Conservation (phyloP, 2,888 invertebrate genomes). For the Spicauda simplicius region DNA sequence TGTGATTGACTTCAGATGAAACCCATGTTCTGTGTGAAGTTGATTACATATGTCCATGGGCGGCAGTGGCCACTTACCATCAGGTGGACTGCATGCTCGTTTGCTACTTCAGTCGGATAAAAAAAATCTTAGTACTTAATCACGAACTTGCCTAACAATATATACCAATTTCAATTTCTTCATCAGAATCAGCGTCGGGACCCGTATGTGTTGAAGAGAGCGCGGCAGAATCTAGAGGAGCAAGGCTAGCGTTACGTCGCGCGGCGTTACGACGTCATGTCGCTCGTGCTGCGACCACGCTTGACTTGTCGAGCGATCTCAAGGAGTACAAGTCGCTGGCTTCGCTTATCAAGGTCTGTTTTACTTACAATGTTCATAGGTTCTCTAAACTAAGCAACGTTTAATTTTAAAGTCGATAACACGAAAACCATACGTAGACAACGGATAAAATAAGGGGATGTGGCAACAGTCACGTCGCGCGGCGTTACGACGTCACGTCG, state of each 20-base stretch:
- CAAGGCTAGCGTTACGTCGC: constrained; percentile 68
- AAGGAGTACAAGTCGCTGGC: constrained; percentile 59
- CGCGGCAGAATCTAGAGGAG: constrained; percentile 70
- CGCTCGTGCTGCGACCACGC: constrained; percentile 60
- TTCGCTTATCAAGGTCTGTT: constrained; percentile 62
- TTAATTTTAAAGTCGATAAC: no score
- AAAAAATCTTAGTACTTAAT: no score
- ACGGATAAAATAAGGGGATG: background rate
- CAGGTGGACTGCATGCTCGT: no score
- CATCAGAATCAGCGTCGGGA: constrained; percentile 63
- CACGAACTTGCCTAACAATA: background rate
- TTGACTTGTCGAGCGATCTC: constrained; percentile 55
- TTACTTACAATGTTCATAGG: no score
- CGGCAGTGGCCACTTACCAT: no score
- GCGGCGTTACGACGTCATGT: constrained; percentile 75
- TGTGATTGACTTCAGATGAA: no score
- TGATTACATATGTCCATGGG: no score
- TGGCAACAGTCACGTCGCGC: no score
- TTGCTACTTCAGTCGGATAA: no score
- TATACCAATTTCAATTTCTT: background rate
- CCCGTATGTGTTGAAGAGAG: constrained; percentile 71
- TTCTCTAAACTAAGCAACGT: no score
- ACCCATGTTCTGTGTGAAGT: no score
- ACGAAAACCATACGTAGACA: background rate
- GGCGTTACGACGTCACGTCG: no score